Evolutionary conservation across 2,888 invertebrate genomes (phyloP).

Genomic region (Cephus sareptanus): DNA sequence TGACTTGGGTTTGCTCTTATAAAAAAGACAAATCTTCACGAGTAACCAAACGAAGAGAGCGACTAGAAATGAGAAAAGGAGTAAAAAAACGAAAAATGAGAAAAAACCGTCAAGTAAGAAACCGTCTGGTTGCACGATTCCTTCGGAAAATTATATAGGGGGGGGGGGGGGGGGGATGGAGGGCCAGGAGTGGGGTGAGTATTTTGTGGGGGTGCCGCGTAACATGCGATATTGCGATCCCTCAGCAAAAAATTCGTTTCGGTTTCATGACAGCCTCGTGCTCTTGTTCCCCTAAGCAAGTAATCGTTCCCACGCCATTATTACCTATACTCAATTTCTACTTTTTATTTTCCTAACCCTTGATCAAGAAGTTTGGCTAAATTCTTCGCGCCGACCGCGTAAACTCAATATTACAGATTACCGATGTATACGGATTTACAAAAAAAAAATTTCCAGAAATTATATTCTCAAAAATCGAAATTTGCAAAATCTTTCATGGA

Average conservation of each 20-base stretch:
- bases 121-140: neutral
- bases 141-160: neutral
- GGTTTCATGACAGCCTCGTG: neutral
- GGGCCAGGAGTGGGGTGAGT: neutral
- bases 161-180: neutral
- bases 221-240: neutral
- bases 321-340: neutral
- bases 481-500: neutral
- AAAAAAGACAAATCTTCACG: conserved; percentile 47
- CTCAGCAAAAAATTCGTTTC: neutral
- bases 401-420: neutral
- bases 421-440: neutral
- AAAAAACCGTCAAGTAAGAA: neutral
- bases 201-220: neutral
- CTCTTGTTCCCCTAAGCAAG: neutral
- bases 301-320: neutral
- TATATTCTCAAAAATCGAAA: neutral
- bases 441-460: no score
- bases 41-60: conserved; percentile 20
- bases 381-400: neutral
- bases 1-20: conserved; percentile 30
- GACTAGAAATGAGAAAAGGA: conserved; percentile 31
- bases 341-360: neutral
- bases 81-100: neutral
- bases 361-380: neutral